Percentiles rank a stretch among this genome's conserved stretches.
Evolutionary conservation across 2,888 invertebrate genomes (phyloP).

Genomic region (Metellina segmentata): DNA sequence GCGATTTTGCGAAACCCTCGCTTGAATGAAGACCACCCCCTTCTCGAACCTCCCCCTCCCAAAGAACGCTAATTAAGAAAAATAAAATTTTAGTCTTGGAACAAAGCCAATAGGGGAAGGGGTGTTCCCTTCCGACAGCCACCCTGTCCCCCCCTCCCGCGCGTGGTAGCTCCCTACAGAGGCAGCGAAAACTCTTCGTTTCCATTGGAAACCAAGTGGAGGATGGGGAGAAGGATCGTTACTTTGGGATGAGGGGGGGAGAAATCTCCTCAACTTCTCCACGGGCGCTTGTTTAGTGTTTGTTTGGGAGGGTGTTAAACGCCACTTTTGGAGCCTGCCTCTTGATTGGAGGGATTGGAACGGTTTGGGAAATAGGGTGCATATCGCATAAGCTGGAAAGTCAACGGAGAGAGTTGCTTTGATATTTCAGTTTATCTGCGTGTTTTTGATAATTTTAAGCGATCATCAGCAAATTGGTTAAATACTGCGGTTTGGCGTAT

Average conservation of each 20-base stretch:
- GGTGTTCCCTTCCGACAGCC: not conserved
- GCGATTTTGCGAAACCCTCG: not conserved
- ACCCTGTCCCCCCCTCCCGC: not conserved
- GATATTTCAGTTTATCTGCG: no score
- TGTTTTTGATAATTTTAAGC: no score
- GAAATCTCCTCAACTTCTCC: not conserved
- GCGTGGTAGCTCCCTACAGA: not conserved
- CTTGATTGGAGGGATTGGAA: not conserved
- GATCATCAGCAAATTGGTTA: no score
- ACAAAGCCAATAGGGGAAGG: constrained; percentile 12
- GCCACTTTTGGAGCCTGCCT: not conserved
- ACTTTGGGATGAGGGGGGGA: no score
- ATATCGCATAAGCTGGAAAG: not conserved
- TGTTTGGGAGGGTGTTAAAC: not conserved
- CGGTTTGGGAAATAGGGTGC: not conserved
- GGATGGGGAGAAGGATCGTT: not conserved
- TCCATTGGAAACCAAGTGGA: not conserved
- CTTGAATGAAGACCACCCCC: not conserved
- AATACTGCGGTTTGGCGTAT: no score
- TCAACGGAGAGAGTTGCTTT: not conserved
- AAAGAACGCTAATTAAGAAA: constrained; percentile 34
- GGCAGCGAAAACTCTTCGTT: not conserved
- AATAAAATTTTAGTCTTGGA: constrained; percentile 15
- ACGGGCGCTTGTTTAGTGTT: not conserved
- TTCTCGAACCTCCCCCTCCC: not conserved